phyloP scores from a whole-genome alignment of 2,888 invertebrate genomes.

The Lasioglossum malachurum region DNA sequence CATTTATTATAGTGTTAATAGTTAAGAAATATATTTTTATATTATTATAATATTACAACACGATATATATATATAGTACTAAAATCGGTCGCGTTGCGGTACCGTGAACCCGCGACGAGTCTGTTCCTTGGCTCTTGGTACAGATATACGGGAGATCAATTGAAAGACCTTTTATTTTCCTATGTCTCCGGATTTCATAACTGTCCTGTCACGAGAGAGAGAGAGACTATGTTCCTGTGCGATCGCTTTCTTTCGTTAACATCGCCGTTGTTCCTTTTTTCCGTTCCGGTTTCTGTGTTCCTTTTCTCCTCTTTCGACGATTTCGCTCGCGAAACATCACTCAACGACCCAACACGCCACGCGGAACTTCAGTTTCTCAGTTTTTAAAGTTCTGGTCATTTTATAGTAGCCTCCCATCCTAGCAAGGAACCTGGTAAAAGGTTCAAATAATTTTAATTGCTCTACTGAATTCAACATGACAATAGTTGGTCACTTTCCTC shows the following conservation, averaged over 20 bases:
- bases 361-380: not conserved
- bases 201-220: conserved; percentile 19
- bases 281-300: not conserved
- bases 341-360: not conserved
- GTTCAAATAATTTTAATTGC: no score
- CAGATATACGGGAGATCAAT: conserved; percentile 54
- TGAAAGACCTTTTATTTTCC: conserved; percentile 53
- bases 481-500: no score
- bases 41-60: conserved; percentile 82
- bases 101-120: conserved; percentile 73
- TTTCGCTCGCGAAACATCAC: not conserved
- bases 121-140: conserved; percentile 65
- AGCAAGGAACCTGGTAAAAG: no score
- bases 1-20: conserved; percentile 85
- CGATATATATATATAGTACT: conserved; percentile 76
- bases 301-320: not conserved
- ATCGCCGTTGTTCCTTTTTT: conserved; percentile 29
- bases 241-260: conserved; percentile 44
- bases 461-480: no score
- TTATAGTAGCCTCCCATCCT: no score
- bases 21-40: conserved; percentile 85
- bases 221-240: conserved; percentile 47
- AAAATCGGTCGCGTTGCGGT: conserved; percentile 73
- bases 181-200: conserved; percentile 40
- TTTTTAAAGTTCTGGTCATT: no score